These are phyloP conservation scores for Caenorhabditis sp. DNA, from an alignment of 2,888 invertebrate species.

Conservation along the genomic window DNA sequence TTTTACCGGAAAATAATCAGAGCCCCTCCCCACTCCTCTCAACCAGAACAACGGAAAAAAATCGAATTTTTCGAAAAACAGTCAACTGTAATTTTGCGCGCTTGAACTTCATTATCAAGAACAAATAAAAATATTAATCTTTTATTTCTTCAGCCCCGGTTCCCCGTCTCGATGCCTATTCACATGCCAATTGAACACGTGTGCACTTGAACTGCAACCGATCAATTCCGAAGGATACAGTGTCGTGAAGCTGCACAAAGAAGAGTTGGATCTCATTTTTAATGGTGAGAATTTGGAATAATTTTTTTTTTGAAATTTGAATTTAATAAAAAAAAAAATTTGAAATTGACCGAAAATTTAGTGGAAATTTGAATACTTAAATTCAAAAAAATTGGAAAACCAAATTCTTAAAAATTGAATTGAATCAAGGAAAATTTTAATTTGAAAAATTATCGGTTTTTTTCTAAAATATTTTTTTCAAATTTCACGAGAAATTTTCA, in stretches of 20 bases:
- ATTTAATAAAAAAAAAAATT: background rate
- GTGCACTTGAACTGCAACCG: conserved; percentile 87
- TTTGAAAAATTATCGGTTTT: conserved; percentile 6
- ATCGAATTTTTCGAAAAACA: too few relatives aligned
- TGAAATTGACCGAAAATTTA: background rate
- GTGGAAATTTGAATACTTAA: too few relatives aligned
- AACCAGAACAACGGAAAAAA: too few relatives aligned
- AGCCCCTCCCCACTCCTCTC: too few relatives aligned
- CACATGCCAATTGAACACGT: conserved; percentile 95
- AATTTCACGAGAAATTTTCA: too few relatives aligned
- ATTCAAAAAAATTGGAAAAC: too few relatives aligned
- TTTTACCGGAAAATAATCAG: too few relatives aligned
- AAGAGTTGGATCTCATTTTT: conserved; percentile 90
- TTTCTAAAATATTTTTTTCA: background rate
- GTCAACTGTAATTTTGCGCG: too few relatives aligned
- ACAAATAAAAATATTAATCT: too few relatives aligned
- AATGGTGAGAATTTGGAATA: conserved; percentile 69
- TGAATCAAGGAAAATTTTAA: background rate
- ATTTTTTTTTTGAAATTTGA: too few relatives aligned
- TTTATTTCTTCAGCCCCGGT: conserved; percentile 49
- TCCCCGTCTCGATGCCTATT: conserved; percentile 86
- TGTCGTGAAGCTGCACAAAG: conserved; percentile 91
- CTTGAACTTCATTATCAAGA: too few relatives aligned
- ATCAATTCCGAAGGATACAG: conserved; percentile 38
- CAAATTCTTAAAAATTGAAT: too few relatives aligned